phyloP scores from a whole-genome alignment of 2,888 invertebrate species.

The Xylocampa areola region DNA sequence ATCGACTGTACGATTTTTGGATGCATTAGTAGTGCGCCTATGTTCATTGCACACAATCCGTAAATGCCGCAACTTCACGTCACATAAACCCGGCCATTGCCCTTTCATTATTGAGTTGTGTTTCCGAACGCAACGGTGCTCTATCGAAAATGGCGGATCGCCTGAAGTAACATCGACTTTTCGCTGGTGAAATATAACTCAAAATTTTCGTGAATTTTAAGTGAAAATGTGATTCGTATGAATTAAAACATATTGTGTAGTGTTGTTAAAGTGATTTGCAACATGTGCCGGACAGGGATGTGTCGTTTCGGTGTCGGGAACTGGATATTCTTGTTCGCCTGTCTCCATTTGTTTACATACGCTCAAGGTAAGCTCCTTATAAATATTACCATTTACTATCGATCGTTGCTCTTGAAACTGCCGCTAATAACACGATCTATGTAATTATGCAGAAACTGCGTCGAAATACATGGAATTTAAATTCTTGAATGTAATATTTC shows the following conservation, averaged over 20 bases:
- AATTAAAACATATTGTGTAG: conserved; percentile 85
- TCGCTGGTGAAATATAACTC: conserved; percentile 66
- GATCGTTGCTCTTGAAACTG: conserved; percentile 67
- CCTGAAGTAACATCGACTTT: conserved; percentile 61
- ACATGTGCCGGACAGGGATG: conserved; percentile 87
- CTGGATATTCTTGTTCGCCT: conserved; percentile 87
- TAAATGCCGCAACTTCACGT: conserved; percentile 64
- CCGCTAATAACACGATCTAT: conserved; percentile 44
- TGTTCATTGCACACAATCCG: conserved; percentile 61
- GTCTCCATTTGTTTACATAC: conserved; percentile 88
- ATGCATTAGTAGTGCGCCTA: conserved; percentile 59
- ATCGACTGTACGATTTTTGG: conserved; percentile 11
- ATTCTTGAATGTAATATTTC: conserved; percentile 22
- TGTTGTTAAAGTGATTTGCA: conserved; percentile 79
- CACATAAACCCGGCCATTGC: conserved; percentile 81
- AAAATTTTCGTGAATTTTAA: conserved; percentile 77
- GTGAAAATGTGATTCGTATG: conserved; percentile 88
- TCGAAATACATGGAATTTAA: conserved; percentile 35
- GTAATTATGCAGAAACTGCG: conserved; percentile 49
- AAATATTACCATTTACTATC: conserved; percentile 83
- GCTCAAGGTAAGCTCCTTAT: conserved; percentile 86
- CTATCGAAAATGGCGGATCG: conserved; percentile 84
- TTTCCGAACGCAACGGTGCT: conserved; percentile 80
- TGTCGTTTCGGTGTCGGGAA: conserved; percentile 83
- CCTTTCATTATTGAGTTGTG: conserved; percentile 85